These are phyloP conservation scores for Alexandromys fortis DNA, from an alignment of 2,113 vertebrate genomes.

Conservation along the genomic window DNA sequence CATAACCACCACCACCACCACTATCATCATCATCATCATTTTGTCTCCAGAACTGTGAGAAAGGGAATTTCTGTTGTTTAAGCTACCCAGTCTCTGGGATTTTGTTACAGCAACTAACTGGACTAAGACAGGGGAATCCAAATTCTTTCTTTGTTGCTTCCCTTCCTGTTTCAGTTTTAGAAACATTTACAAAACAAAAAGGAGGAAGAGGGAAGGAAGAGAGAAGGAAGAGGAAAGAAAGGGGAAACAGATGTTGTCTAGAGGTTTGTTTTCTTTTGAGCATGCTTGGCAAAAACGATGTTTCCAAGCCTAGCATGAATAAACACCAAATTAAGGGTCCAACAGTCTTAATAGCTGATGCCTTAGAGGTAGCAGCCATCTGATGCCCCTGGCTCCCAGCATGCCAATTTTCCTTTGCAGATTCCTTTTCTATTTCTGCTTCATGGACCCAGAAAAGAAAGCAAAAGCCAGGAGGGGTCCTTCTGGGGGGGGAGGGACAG, in stretches of 20 bases:
- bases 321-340: neutral
- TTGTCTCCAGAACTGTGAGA: neutral
- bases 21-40: fast-evolving
- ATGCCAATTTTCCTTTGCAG: too few species aligned
- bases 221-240: neutral
- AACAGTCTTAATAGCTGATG: neutral
- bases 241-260: neutral
- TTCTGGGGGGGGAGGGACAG: neutral
- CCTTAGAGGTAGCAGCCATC: neutral
- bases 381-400: too few species aligned
- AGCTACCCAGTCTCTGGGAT: neutral
- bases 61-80: neutral
- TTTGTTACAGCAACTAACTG: neutral
- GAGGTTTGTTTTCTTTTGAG: neutral
- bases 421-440: neutral
- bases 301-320: neutral
- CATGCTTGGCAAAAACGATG: neutral
- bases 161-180: neutral
- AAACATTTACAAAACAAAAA: neutral
- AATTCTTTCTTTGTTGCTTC: neutral
- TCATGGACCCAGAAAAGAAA: neutral
- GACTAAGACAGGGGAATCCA: neutral
- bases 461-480: neutral
- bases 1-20: too few species aligned
- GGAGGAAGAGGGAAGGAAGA: neutral